Evolutionary conservation across 2,888 invertebrate genomes (phyloP), one percentile per base, ranked within the genome.

Genomic region (Sphecodes monilicornis): DNA sequence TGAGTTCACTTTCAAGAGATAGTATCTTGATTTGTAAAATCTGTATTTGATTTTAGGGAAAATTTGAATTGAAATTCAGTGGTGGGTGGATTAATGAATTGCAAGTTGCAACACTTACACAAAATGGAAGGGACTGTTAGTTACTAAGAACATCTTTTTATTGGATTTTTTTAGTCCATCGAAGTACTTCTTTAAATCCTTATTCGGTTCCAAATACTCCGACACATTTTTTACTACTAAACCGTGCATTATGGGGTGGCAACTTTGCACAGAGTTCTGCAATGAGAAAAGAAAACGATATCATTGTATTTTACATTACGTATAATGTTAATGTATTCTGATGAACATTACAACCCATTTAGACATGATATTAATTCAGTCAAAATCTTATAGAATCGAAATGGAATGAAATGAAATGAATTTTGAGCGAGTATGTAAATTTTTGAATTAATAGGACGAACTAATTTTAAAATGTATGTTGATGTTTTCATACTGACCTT

Each of bases 101-200:
- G 36, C 18, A 70, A 41, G 13, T 60, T 57, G 0, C 16, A 11
- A 77, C 50, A 96, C 97, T 97, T 96, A 98, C 98, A 98, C 99
- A 96, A 99, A 99, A 92, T 97, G 97, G 94, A 97, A 99, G 0
- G 99, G 99, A 94, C 99, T 99, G 94, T 99, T 99, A 16, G 99
- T 99, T 22, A 99, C 98, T 80, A 99, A 96, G 95, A 99, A 99
- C 88, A 99, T 95, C 93, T 98, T 98, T 94, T 99, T 99, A 57
- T 97, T 96, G 43, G 97, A 96, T 0, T 96, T 95, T 85, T 96
- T 96, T 18, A 99, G 95, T 91, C 97, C 96, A 86, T 97, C 96
- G 89, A 99, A 97, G 93, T 98, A 98, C 78, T 95, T 96, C 85
- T 96, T 96, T 76, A 99, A 95, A 80, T 97, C 96, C 29, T 96